Conservation (phyloP, 2,113 vertebrate species). For the Vimba vimba region DNA sequence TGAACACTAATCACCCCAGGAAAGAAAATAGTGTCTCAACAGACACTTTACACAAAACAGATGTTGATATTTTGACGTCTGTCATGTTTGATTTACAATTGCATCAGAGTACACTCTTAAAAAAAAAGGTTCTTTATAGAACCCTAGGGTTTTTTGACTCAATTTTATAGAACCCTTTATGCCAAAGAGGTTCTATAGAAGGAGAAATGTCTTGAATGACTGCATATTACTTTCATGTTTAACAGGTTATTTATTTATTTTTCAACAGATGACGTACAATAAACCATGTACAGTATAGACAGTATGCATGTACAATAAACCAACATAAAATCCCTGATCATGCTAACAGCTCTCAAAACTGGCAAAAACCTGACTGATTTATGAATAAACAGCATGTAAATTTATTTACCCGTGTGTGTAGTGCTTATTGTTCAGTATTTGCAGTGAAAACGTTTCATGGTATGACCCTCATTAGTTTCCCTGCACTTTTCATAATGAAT, state of each 20-base stretch:
- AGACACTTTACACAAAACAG: not conserved
- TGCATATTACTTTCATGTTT: too few species aligned
- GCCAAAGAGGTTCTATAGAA: too few species aligned
- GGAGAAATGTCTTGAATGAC: too few species aligned
- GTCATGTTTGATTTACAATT: not conserved
- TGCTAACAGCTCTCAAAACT: not conserved
- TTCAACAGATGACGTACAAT: too few species aligned
- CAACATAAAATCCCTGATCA: not conserved
- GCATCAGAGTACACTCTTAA: not conserved
- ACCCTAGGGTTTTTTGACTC: too few species aligned
- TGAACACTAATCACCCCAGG: not conserved
- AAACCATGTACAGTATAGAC: too few species aligned
- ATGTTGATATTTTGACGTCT: not conserved
- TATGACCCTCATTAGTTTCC: not conserved
- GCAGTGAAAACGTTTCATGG: not conserved
- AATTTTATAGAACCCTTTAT: too few species aligned
- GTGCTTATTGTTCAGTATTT: not conserved
- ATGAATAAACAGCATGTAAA: not conserved
- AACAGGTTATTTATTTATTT: too few species aligned
- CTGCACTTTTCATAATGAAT: constrained; percentile 17
- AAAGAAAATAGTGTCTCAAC: not conserved
- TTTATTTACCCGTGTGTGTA: not conserved
- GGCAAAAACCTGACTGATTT: not conserved
- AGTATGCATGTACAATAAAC: not conserved
- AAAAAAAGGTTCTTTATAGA: too few species aligned